A percentile compares a stretch with the other conserved stretches of the same genome.
These are phyloP conservation scores for Helicolenus hilgendorfi DNA, from an alignment of 2,797 vertebrate species.

Conservation along the genomic window DNA sequence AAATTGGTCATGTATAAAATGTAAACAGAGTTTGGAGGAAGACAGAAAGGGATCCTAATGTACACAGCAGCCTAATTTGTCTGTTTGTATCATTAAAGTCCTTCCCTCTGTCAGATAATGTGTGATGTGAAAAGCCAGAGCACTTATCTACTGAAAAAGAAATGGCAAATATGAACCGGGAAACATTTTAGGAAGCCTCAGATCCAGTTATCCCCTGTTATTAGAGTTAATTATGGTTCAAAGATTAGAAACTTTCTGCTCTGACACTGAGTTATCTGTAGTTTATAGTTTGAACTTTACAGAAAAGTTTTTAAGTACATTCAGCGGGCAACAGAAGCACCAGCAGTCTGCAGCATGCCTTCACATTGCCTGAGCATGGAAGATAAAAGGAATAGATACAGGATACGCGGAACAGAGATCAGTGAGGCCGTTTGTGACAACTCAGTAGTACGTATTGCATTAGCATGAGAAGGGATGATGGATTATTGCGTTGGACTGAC, in stretches of 20 bases:
- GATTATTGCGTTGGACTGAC: not conserved
- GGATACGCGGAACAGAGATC: constrained; percentile 13
- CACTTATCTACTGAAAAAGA: constrained; percentile 41
- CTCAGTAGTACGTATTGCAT: not conserved
- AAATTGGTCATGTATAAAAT: constrained; percentile 59
- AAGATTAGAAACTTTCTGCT: constrained; percentile 60
- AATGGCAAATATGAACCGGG: constrained; percentile 18
- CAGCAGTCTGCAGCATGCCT: not conserved
- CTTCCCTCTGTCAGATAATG: constrained; percentile 66
- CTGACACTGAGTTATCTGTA: constrained; percentile 13
- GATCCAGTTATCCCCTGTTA: constrained; percentile 56
- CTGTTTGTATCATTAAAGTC: constrained; percentile 73
- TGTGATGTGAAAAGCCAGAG: constrained; percentile 33
- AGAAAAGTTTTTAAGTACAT: constrained; percentile 28
- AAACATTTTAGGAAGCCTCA: constrained; percentile 51
- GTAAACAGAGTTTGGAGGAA: constrained; percentile 57
- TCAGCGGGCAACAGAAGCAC: not conserved
- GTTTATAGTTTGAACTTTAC: constrained; percentile 30
- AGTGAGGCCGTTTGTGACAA: constrained; percentile 8
- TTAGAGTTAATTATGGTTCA: constrained; percentile 72
- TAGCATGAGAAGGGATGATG: not conserved
- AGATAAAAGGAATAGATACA: not conserved
- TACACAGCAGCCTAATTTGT: constrained; percentile 64
- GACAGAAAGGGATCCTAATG: constrained; percentile 39
- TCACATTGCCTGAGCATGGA: not conserved